phyloP scores from a whole-genome alignment of 2,113 vertebrate genomes.

The Telmatochromis bifrenatus region DNA sequence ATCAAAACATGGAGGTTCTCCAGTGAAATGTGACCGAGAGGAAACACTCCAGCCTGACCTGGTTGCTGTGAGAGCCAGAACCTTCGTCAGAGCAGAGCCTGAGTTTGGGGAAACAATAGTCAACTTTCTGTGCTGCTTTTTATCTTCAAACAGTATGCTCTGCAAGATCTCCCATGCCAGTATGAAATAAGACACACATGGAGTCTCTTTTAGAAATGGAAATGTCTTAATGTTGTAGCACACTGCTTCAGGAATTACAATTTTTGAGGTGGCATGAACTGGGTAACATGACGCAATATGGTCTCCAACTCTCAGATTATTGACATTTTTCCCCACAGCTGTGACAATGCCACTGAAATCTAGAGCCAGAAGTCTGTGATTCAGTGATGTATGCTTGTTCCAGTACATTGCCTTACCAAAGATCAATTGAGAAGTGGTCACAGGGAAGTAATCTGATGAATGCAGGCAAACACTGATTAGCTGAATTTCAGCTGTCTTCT shows the following conservation, averaged over 20 bases:
- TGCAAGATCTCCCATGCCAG: slow-evolving; percentile 77
- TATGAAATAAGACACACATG: slow-evolving; percentile 78
- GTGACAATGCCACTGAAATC: slow-evolving; percentile 79
- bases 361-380: slow-evolving; percentile 72
- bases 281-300: slow-evolving; percentile 76
- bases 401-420: slow-evolving; percentile 78
- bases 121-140: slow-evolving; percentile 54
- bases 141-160: slow-evolving; percentile 45
- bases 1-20: slow-evolving; percentile 13
- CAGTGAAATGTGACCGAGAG: slow-evolving; percentile 9
- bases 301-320: slow-evolving; percentile 75
- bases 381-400: slow-evolving; percentile 62
- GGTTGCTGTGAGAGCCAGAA: slow-evolving; percentile 69
- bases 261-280: slow-evolving; percentile 52
- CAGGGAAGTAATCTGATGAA: slow-evolving; percentile 81
- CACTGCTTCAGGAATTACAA: slow-evolving; percentile 67
- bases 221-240: slow-evolving; percentile 71
- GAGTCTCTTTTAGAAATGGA: slow-evolving; percentile 67
- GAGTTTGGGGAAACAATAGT: slow-evolving; percentile 68
- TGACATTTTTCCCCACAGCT: slow-evolving; percentile 66
- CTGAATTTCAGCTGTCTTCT: slow-evolving; percentile 68
- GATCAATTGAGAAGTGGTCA: slow-evolving; percentile 70
- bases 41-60: slow-evolving; percentile 73
- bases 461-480: slow-evolving; percentile 74
- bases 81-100: slow-evolving; percentile 65